Conservation (phyloP, 2,888 invertebrate species). For the Lycophotia porphyrea region DNA sequence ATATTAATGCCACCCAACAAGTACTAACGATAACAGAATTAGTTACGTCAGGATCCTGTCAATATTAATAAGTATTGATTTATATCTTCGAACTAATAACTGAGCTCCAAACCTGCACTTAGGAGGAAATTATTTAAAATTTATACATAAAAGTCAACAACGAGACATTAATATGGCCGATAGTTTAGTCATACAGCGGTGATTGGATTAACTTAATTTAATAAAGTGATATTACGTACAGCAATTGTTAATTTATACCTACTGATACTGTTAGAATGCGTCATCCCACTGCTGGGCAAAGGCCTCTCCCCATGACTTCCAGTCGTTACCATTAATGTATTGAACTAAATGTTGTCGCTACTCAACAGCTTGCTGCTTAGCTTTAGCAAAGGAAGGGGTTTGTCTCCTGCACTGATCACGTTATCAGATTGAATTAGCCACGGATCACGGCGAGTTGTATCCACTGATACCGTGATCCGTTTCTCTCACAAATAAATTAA, state of each 20-base stretch:
- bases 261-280: too few species aligned
- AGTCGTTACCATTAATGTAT: too few species aligned
- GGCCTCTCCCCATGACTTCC: too few species aligned
- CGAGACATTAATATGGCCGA: slow-evolving; percentile 52
- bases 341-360: neutral
- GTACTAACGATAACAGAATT: slow-evolving; percentile 41
- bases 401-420: too few species aligned
- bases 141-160: slow-evolving; percentile 59
- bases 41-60: slow-evolving; percentile 38
- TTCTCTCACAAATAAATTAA: too few species aligned
- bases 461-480: too few species aligned
- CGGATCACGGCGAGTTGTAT: too few species aligned
- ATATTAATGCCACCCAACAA: slow-evolving; percentile 6
- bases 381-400: neutral
- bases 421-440: too few species aligned
- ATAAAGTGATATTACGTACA: slow-evolving; percentile 36
- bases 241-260: slow-evolving; percentile 7
- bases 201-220: slow-evolving; percentile 38
- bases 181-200: slow-evolving; percentile 48
- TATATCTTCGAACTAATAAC: slow-evolving; percentile 38
- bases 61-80: slow-evolving; percentile 55
- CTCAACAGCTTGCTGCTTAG: neutral
- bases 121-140: slow-evolving; percentile 50
- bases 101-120: slow-evolving; percentile 36
- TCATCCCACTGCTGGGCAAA: too few species aligned